Evolutionary conservation across 2,888 invertebrate genomes (phyloP), one percentile per base, ranked within the genome.

Genomic region (Hydrotaea cyrtoneurina): DNA sequence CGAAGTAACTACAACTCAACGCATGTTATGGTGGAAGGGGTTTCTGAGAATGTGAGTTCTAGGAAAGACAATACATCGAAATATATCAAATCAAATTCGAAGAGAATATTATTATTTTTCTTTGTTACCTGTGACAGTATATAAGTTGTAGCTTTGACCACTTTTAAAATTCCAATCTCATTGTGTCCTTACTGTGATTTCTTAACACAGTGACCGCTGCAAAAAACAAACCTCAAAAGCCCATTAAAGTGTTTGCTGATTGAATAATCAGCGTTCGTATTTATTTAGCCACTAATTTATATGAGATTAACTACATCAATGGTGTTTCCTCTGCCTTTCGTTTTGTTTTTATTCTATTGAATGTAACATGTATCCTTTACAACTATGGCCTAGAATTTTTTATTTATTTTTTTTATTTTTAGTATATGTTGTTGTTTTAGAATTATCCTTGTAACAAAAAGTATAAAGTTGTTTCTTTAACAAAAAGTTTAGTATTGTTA

Each of bases 371-470:
- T 36, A 19, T 55, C 19, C 36, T 69, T 69, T 69, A 69, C 69
- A 46, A 69, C 5, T 69, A 46, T 46, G 19, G 31, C 36, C 71
- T 77, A 59, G 19, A 17, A 36, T 21, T 62, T 50, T 46, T 62
- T 74, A 0, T 71, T 36, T 53, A 0, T 43, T 83, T 2, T 72
- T 59, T 72, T 59, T 59, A n/a, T 59, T 43, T 59, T 36, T 50
- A 17, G 43, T 69, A 17, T 66, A n/a, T 77, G 59, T 39, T 55
- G 69, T 57, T 21, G 66, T 81, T 85, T 82, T 79, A 73, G 81
- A 84, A 81, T 74, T 73, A 79, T 64, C 79, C 73, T 79, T 77
- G 82, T 74, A 82, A 82, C 82, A 82, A 85, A 85, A 79, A 84
- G 15, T 69, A 66, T 8, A 80, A 80, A 71, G 23, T 43, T 46